Evolutionary conservation across 64 coral and sea anemone genomes (phyloP).

Genomic region (Catalaphyllia jardinei): DNA sequence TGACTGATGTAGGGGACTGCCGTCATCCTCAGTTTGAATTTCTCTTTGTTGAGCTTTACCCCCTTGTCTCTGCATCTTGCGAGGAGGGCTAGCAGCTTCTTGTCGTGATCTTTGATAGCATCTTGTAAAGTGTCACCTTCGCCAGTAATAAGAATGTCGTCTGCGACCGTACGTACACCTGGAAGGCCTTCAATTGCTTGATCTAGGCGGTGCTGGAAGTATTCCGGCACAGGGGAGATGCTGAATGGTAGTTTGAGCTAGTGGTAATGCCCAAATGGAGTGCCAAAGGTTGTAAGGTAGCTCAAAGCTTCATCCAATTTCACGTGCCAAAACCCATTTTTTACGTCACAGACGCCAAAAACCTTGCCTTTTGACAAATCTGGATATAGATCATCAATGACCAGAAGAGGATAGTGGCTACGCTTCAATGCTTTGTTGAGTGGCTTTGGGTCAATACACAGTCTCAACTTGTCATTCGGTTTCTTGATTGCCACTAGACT

Average conservation of each 20-base stretch:
- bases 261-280: background rate
- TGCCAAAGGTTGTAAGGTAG: conserved; percentile 1
- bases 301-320: background rate
- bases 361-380: background rate
- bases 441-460: too few relatives aligned
- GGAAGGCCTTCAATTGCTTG: background rate
- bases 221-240: background rate
- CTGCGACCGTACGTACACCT: background rate
- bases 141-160: background rate
- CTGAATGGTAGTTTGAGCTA: background rate
- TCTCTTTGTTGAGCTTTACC: conserved; percentile 18
- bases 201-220: too few relatives aligned
- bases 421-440: too few relatives aligned
- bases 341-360: background rate
- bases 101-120: background rate
- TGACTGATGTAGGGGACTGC: conserved; percentile 13
- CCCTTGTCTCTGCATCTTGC: conserved; percentile 8
- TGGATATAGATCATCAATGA: too few relatives aligned
- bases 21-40: conserved; percentile 20
- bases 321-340: conserved; percentile 6
- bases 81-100: conserved; percentile 2
- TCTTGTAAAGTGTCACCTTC: background rate
- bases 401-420: background rate
- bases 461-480: background rate
- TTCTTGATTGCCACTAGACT: conserved; percentile 8